Evolutionary conservation across 2,113 vertebrate species (phyloP).

Genomic region (Montifringilla adamsi): DNA sequence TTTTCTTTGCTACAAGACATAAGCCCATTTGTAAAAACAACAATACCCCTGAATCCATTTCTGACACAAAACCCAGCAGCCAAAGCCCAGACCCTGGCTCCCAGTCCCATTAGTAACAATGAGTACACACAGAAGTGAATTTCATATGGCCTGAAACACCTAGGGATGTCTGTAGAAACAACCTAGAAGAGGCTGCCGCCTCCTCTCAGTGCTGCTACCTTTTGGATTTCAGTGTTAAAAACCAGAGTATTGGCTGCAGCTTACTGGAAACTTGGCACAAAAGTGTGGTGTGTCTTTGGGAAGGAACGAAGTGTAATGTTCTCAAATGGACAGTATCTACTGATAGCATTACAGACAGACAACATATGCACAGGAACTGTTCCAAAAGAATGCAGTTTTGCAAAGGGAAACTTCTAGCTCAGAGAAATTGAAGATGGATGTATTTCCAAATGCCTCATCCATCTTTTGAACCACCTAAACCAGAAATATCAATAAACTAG

Average conservation of each 20-base stretch:
- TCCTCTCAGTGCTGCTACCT: background rate
- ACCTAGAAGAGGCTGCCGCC: accelerated
- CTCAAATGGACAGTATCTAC: constrained; percentile 34
- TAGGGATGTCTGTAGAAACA: background rate
- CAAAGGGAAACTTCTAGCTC: background rate
- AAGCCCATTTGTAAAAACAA: background rate
- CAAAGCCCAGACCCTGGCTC: background rate
- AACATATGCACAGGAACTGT: constrained; percentile 1
- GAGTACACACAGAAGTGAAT: background rate
- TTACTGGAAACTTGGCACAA: constrained; percentile 40
- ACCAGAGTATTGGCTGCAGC: background rate
- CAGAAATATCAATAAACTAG: background rate
- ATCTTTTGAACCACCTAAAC: background rate
- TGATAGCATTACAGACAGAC: constrained; percentile 18
- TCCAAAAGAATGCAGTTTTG: constrained; percentile 11
- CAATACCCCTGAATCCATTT: background rate
- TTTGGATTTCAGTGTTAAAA: constrained; percentile 4
- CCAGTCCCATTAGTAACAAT: background rate
- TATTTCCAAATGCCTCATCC: background rate
- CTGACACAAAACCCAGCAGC: background rate
- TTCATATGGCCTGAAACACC: background rate
- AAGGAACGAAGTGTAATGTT: constrained; percentile 36
- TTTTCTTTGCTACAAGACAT: background rate
- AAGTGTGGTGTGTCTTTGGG: background rate
- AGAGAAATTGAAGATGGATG: background rate